phyloP scores from a whole-genome alignment of 2,888 invertebrate genomes.

The Apamea anceps region DNA sequence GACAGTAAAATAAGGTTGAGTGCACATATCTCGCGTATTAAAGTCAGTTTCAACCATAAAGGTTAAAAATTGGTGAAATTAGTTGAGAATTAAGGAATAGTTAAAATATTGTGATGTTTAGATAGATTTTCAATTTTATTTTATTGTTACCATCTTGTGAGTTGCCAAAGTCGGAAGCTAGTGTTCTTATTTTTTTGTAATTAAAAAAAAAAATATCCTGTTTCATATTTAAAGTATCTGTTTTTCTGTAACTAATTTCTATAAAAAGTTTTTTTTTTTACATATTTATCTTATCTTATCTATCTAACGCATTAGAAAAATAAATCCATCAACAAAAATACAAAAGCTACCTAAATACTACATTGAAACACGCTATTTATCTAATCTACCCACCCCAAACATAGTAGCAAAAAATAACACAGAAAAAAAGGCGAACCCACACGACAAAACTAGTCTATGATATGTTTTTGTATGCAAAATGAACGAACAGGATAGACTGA shows the following conservation, averaged over 20 bases:
- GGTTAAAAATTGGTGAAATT: slow-evolving; percentile 39
- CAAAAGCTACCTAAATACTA: neutral
- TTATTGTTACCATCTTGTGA: neutral
- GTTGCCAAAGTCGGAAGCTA: too few relatives aligned
- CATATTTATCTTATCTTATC: neutral
- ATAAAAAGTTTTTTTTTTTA: neutral
- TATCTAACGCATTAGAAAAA: neutral
- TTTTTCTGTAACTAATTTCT: neutral
- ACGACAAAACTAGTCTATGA: slow-evolving; percentile 52
- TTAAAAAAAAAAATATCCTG: too few relatives aligned
- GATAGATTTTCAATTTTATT: neutral
- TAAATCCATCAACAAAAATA: neutral
- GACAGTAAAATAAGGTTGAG: slow-evolving; percentile 5
- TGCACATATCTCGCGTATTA: slow-evolving; percentile 42
- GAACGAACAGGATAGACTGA: slow-evolving; percentile 66
- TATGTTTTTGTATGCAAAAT: slow-evolving; percentile 69
- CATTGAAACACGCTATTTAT: slow-evolving; percentile 16
- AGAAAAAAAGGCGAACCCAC: slow-evolving; percentile 48
- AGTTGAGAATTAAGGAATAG: slow-evolving; percentile 2
- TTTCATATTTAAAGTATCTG: neutral
- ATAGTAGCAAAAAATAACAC: slow-evolving; percentile 45
- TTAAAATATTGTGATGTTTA: neutral
- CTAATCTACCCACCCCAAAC: slow-evolving; percentile 27
- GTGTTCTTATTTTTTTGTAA: too few relatives aligned
- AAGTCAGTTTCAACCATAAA: slow-evolving; percentile 33